These are phyloP conservation scores for Andrena flavipes DNA, from an alignment of 2,888 invertebrate genomes.

Conservation along the genomic window DNA sequence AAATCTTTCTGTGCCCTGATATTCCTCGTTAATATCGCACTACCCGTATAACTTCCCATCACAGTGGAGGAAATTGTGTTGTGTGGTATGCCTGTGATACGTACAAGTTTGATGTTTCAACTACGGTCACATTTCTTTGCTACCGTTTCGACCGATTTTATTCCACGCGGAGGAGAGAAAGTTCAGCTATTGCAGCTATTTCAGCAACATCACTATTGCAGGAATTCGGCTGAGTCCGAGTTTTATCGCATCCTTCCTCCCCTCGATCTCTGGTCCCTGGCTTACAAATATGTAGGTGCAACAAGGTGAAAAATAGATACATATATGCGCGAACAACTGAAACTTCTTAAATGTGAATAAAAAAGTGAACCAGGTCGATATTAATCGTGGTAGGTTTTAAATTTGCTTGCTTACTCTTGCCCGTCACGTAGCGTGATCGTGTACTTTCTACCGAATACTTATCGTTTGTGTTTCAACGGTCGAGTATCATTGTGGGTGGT, in stretches of 20 bases:
- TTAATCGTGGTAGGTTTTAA: not conserved
- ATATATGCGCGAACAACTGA: no score
- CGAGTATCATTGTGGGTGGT: no score
- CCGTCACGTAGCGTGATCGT: not conserved
- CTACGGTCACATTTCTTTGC: constrained; percentile 4
- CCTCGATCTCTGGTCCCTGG: not conserved
- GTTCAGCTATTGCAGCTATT: no score
- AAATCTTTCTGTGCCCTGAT: no score
- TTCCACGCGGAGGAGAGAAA: constrained; percentile 17
- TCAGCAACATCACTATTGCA: no score
- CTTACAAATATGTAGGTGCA: not conserved
- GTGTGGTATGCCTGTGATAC: no score
- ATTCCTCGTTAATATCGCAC: no score
- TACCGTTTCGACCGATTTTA: constrained; percentile 21
- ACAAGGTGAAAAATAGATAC: not conserved
- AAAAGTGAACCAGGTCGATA: constrained; percentile 14
- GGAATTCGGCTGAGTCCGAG: constrained; percentile 61
- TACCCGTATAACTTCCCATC: no score
- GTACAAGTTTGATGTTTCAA: constrained; percentile 18
- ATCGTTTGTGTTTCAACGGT: constrained; percentile 6
- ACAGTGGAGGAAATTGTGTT: no score
- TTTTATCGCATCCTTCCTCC: constrained; percentile 52
- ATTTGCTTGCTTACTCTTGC: not conserved
- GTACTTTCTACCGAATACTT: not conserved
- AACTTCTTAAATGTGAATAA: constrained; percentile 9